Evolutionary conservation across 2,113 vertebrate genomes (phyloP).

Genomic region (Osmerus mordax): DNA sequence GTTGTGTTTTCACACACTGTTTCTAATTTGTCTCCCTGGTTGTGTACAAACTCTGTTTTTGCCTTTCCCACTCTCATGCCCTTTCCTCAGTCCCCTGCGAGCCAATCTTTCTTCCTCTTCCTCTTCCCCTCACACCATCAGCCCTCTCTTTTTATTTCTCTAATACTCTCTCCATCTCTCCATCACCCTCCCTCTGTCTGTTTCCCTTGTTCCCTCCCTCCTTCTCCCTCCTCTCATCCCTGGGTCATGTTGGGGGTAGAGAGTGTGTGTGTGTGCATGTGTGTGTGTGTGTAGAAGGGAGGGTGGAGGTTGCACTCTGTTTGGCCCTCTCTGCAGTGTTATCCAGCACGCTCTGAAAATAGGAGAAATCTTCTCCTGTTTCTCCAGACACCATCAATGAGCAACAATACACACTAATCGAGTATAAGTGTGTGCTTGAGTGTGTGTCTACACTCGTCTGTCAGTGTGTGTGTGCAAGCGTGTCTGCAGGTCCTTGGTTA

Average conservation of each 20-base stretch:
- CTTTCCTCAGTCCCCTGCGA: no score
- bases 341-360: constrained; percentile 2
- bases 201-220: no score
- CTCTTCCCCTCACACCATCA: no score
- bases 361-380: constrained; percentile 8
- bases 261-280: no score
- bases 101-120: no score
- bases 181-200: no score
- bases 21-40: not conserved
- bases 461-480: constrained; percentile 4
- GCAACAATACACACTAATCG: constrained; percentile 19
- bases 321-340: not conserved
- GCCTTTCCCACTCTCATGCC: no score
- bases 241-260: no score
- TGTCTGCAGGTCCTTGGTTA: not conserved
- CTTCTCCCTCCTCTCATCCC: no score
- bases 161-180: no score
- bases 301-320: not conserved
- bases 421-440: constrained; percentile 21
- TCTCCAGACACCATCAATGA: constrained; percentile 30
- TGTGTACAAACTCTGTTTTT: not conserved
- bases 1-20: not conserved
- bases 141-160: no score
- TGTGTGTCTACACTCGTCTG: constrained; percentile 9
- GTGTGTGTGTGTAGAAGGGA: no score